Evolutionary conservation across 2,113 vertebrate species (phyloP), one percentile per base, ranked within the genome.

Genomic region (Rissa tridactyla): DNA sequence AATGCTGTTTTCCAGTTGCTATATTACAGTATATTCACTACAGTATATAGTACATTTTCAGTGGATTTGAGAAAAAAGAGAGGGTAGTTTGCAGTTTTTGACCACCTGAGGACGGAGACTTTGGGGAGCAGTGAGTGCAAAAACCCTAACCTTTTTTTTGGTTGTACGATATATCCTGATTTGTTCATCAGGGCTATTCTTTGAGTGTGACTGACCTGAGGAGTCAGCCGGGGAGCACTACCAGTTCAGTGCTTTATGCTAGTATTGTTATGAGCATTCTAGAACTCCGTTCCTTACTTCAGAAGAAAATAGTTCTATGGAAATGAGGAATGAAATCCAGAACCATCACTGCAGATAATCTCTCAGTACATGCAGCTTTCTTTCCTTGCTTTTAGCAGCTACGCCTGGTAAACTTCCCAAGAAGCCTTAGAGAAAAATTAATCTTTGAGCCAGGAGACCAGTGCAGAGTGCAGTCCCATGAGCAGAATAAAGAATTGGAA

Each of bases 111-210:
- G 20, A 20, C 5, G n/a, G 52, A 80, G 27, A 15, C 14, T 46
- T 57, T 66, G 60, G 16, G 30, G 15, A 68, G 11, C 38, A 62
- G 11, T 34, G 14, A 13, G 22, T 46, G 38, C 18, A 71, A 76
- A 71, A 71, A 4, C 6, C 30, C 16, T 13, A 32, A 15, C 2
- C 1, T 9, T 29, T 30, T 62, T 20, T 29, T 26, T 25, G 32
- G 20, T 30, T 10, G 1, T 36, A 3, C 1, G 0, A 10, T 16
- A 27, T 13, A 13, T 73, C 5, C 26, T 0, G 1, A 11, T 70
- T 87, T 92, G 12, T 26, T 89, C 11, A 9, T 54, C n/a, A 62
- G 1, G 13, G 10, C 19, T 75, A 0, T 79, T 78, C 18, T 10
- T 55, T 62, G 51, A 46, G 8, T 49, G 16, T 29, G 75, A 29